These are phyloP conservation scores for Cephus nigrinus DNA, from an alignment of 2,888 invertebrate genomes.

Conservation along the genomic window DNA sequence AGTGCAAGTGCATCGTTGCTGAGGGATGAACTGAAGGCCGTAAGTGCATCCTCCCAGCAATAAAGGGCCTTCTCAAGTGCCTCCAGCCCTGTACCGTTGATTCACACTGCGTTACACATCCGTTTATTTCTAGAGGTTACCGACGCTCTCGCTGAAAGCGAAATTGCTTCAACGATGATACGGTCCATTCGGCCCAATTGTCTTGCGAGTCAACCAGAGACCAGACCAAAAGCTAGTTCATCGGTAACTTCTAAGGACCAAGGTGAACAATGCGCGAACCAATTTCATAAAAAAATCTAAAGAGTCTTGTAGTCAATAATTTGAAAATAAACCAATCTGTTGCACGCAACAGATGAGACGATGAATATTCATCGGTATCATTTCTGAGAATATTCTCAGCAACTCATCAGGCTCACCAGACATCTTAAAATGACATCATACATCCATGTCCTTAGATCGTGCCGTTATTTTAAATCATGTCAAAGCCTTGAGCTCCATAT, in stretches of 20 bases:
- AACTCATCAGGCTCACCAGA: not conserved
- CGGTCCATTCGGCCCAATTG: conserved; percentile 10
- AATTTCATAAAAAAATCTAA: not conserved
- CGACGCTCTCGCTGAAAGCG: conserved; percentile 23
- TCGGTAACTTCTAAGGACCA: not conserved
- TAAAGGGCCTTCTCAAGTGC: conserved; percentile 91
- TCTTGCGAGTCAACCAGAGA: not conserved
- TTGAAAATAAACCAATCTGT: not conserved
- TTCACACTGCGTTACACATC: conserved; percentile 35
- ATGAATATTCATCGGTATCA: not conserved
- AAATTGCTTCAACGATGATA: conserved; percentile 30
- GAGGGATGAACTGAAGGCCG: conserved; percentile 76
- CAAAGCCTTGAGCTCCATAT: not conserved
- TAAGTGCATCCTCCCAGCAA: conserved; percentile 95
- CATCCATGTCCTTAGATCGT: not conserved
- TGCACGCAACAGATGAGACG: not conserved
- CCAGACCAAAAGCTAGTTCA: not conserved
- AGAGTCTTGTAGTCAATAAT: not conserved
- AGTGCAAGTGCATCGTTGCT: conserved; percentile 75
- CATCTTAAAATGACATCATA: not conserved
- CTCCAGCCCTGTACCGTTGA: conserved; percentile 80
- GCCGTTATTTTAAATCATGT: not conserved
- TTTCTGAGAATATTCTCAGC: not conserved
- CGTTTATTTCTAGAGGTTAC: conserved; percentile 32
- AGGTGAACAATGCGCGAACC: not conserved